Conservation (phyloP, 1,140 invertebrate species). For the Drosophila simulans region DNA sequence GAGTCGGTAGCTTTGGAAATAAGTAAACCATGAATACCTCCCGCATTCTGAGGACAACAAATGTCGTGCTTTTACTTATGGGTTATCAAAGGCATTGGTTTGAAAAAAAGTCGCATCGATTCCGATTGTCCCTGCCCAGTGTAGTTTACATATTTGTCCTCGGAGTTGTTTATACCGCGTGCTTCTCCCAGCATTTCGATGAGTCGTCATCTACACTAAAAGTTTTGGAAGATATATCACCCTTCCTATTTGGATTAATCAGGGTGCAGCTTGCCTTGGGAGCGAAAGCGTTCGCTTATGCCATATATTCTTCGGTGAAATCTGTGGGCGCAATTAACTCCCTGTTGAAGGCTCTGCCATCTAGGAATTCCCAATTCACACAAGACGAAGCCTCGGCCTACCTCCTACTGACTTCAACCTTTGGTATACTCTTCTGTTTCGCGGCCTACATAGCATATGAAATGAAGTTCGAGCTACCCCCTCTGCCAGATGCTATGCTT, state of each 20-base stretch:
- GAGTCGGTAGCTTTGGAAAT: neutral
- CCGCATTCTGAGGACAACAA: slow-evolving; percentile 62
- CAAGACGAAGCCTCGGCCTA: slow-evolving; percentile 52
- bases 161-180: slow-evolving; percentile 51
- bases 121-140: slow-evolving; percentile 45
- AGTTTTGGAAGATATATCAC: slow-evolving; percentile 60
- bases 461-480: slow-evolving; percentile 73
- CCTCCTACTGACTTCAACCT: slow-evolving; percentile 57
- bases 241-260: slow-evolving; percentile 56
- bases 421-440: slow-evolving; percentile 46
- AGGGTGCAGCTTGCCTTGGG: slow-evolving; percentile 63
- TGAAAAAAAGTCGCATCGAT: slow-evolving; percentile 51
- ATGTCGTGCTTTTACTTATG: slow-evolving; percentile 55
- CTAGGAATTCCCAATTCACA: neutral
- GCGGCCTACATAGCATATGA: slow-evolving; percentile 71
- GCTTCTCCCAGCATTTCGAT: slow-evolving; percentile 68
- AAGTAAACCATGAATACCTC: slow-evolving; percentile 46
- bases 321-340: slow-evolving; percentile 36
- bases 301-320: slow-evolving; percentile 48
- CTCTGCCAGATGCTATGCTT: slow-evolving; percentile 63
- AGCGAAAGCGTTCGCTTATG: slow-evolving; percentile 55
- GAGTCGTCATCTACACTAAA: slow-evolving; percentile 44
- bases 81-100: slow-evolving; percentile 74
- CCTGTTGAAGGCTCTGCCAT: slow-evolving; percentile 30
- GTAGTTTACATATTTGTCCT: slow-evolving; percentile 50